A percentile compares a stretch with the other conserved stretches of the same genome.
Evolutionary conservation across 2,888 invertebrate species (phyloP).

Genomic region (Alloscopus bannaensis): DNA sequence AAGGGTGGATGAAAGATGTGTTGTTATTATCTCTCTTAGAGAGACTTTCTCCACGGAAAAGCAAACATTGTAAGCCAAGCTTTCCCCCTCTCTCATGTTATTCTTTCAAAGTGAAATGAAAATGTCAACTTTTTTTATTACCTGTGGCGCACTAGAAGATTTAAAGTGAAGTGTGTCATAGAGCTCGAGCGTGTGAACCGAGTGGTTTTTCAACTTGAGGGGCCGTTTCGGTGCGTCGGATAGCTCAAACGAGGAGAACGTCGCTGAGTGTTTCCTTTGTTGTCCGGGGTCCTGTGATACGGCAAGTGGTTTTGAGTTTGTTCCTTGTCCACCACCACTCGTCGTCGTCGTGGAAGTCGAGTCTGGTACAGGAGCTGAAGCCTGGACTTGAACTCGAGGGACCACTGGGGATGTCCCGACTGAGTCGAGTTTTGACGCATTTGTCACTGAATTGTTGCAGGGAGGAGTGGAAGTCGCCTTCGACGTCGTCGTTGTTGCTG

Average conservation of each 20-base stretch:
- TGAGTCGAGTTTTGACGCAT: background rate
- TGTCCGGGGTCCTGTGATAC: background rate
- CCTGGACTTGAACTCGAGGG: constrained; percentile 55
- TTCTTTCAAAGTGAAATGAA: background rate
- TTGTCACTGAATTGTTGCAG: background rate
- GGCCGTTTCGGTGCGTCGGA: constrained; percentile 65
- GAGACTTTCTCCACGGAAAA: no score
- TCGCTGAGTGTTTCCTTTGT: constrained; percentile 59
- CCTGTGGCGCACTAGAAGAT: constrained; percentile 51
- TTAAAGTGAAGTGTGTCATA: constrained; percentile 72
- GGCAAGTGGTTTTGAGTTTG: constrained; percentile 21
- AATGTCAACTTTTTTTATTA: constrained; percentile 19
- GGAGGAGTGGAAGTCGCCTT: constrained; percentile 1
- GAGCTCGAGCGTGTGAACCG: constrained; percentile 66
- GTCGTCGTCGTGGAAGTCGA: background rate
- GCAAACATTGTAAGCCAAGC: no score
- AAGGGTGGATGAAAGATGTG: constrained; percentile 4
- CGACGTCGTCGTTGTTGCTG: background rate
- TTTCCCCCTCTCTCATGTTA: no score
- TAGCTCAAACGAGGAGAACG: constrained; percentile 57
- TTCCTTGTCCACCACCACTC: background rate
- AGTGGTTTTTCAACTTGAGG: constrained; percentile 71
- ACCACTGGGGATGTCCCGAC: constrained; percentile 10
- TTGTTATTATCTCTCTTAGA: no score
- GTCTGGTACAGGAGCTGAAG: no score